Evolutionary conservation across 2,888 invertebrate species (phyloP).

Genomic region (Tetramorium bicarinatum): DNA sequence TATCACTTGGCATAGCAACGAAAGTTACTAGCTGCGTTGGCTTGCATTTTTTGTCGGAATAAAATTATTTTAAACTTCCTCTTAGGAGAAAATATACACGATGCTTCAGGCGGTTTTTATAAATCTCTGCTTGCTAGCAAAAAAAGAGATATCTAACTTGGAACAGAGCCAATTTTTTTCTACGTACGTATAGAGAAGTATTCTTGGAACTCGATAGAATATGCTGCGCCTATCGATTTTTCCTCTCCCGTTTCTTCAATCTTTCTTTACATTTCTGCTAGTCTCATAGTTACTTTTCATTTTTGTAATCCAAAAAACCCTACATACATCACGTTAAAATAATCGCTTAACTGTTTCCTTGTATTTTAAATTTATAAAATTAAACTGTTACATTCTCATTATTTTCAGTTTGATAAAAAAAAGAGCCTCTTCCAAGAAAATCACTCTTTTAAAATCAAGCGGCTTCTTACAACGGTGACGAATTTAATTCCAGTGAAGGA

Average conservation of each 20-base stretch:
- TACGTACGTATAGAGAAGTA: constrained; percentile 64
- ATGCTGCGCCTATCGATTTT: constrained; percentile 46
- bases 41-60: constrained; percentile 38
- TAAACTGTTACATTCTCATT: not conserved
- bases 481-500: constrained; percentile 45
- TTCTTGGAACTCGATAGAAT: constrained; percentile 65
- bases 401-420: not conserved
- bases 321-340: constrained; percentile 55
- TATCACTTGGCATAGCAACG: constrained; percentile 30
- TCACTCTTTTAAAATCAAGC: constrained; percentile 22
- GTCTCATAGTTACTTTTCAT: constrained; percentile 63
- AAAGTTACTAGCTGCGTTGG: constrained; percentile 30
- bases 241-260: constrained; percentile 39
- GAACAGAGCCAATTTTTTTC: constrained; percentile 66
- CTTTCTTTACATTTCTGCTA: constrained; percentile 58
- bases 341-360: not conserved
- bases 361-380: not conserved
- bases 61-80: constrained; percentile 51
- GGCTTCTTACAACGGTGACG: constrained; percentile 27
- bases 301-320: constrained; percentile 64
- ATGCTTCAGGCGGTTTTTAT: constrained; percentile 34
- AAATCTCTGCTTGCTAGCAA: constrained; percentile 23
- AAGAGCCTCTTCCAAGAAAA: not conserved
- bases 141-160: constrained; percentile 38
- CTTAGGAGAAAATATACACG: constrained; percentile 39